Percentiles rank a stretch among this genome's conserved stretches.
phyloP scores from a whole-genome alignment of 1,140 invertebrate species.

The Hypsibius dujardini region DNA sequence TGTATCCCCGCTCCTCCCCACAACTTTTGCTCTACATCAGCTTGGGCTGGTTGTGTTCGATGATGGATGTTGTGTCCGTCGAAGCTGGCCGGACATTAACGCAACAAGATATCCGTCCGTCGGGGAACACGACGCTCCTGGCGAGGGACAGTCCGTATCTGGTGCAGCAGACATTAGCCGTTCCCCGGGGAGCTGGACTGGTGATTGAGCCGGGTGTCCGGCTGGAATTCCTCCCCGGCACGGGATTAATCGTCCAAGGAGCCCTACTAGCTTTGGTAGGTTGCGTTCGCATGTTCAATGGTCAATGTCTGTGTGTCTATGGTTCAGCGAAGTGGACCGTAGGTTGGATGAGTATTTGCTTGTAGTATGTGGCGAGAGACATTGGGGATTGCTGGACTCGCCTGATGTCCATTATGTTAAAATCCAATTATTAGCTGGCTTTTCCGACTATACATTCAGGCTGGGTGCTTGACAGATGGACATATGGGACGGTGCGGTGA shows the following conservation, averaged over 20 bases:
- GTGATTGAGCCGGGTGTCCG: slow-evolving; percentile 7
- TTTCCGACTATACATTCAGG: no score
- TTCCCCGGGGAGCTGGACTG: slow-evolving; percentile 8
- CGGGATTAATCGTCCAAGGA: slow-evolving; percentile 15
- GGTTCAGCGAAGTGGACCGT: no score
- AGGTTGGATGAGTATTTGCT: no score
- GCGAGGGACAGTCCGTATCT: background rate
- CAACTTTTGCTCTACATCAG: no score
- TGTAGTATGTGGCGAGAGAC: no score
- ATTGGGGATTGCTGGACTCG: no score
- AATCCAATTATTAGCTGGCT: background rate
- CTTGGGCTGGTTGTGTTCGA: background rate
- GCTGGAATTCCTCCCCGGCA: slow-evolving; percentile 14
- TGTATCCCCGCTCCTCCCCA: no score
- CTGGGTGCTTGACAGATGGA: slow-evolving; percentile 16
- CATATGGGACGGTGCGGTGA: background rate
- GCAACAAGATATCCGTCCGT: slow-evolving; percentile 10
- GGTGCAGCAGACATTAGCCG: background rate
- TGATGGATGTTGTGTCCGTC: no score
- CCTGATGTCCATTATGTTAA: slow-evolving; percentile 13
- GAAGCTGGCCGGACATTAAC: no score
- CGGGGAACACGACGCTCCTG: background rate
- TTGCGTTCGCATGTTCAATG: background rate
- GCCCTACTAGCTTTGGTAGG: background rate
- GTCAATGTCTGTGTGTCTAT: background rate